Evolutionary conservation across 2,888 invertebrate genomes (phyloP), one percentile per base, ranked within the genome.

Genomic region (Volucella inanis): DNA sequence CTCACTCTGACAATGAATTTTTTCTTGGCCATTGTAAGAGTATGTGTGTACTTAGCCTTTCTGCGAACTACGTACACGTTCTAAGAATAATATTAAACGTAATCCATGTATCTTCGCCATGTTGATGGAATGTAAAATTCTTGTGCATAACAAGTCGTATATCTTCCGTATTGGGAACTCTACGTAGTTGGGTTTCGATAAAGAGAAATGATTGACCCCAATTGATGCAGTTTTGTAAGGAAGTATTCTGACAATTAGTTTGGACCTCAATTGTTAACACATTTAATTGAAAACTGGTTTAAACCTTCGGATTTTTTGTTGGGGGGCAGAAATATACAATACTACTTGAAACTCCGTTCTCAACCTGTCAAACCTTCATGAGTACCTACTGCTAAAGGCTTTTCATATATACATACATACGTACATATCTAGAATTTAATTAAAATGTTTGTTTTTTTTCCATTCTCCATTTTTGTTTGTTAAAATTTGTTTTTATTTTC

Each of bases 31-130:
- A 62, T 39, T 67, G 52, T 50, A 54, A 9, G 50, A 39, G 50
- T 52, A 79, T 74, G 83, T 83, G 83, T 83, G 68, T 79, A 18
- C 74, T 83, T 74, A 70, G 62, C 38, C 62, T 70, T 70, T 68
- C 82, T 55, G 54, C 18, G 15, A 41, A 31, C 14, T 11, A 41
- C 39, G n/a, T 39, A n/a, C n/a, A 57, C 67, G 41, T 72, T 67
- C 52, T 68, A n/a, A 50, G 61, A 71, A 77, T 55, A 43, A 38
- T 49, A 4, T 18, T 11, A 15, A 57, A 15, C 41, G 31, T 31
- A 31, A 31, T 38, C 55, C 41, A 55, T 55, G 38, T 54, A 59
- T 38, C 50, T 10, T 55, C 38, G 39, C 11, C 22, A n/a, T 64
- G 52, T 62, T 39, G 15, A 54, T 38, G 50, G 43, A 64, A 64